These are phyloP conservation scores for Rhinella marina DNA, from an alignment of 2,797 vertebrate genomes.

Conservation along the genomic window DNA sequence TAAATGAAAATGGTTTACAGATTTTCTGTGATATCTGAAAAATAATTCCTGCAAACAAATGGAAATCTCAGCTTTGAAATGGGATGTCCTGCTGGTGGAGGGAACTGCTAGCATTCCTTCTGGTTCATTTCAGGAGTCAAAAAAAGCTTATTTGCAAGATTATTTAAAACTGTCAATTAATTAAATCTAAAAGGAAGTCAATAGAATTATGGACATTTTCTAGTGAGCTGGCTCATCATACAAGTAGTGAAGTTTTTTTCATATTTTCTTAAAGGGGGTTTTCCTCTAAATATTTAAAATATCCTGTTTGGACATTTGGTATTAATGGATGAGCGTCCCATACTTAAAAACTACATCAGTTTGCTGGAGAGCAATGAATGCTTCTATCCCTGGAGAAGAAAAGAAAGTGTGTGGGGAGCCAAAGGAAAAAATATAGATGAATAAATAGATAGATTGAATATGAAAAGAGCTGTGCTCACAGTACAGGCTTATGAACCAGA, in stretches of 20 bases:
- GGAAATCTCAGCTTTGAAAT: slow-evolving; percentile 31
- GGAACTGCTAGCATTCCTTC: not conserved
- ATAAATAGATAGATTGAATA: too few species aligned
- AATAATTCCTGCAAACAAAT: slow-evolving; percentile 46
- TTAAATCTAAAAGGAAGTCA: not conserved
- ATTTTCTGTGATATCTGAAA: slow-evolving; percentile 55
- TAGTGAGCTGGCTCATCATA: not conserved
- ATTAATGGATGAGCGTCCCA: too few species aligned
- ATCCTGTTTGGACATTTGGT: too few species aligned
- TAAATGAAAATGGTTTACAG: slow-evolving; percentile 48
- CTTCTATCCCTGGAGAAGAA: too few species aligned
- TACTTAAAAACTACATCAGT: too few species aligned
- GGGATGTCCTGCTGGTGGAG: slow-evolving; percentile 27
- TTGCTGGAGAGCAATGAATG: too few species aligned
- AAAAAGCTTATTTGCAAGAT: not conserved
- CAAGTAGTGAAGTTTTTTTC: not conserved
- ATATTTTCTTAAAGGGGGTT: not conserved
- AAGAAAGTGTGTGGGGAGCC: too few species aligned
- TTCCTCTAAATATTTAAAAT: too few species aligned
- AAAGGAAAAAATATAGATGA: too few species aligned
- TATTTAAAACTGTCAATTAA: not conserved
- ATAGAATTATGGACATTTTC: not conserved
- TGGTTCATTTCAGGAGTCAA: not conserved
- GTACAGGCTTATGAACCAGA: too few species aligned
- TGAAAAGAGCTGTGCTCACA: too few species aligned